Conservation (phyloP, 2,113 vertebrate species). For the Bagarius yarrelli region DNA sequence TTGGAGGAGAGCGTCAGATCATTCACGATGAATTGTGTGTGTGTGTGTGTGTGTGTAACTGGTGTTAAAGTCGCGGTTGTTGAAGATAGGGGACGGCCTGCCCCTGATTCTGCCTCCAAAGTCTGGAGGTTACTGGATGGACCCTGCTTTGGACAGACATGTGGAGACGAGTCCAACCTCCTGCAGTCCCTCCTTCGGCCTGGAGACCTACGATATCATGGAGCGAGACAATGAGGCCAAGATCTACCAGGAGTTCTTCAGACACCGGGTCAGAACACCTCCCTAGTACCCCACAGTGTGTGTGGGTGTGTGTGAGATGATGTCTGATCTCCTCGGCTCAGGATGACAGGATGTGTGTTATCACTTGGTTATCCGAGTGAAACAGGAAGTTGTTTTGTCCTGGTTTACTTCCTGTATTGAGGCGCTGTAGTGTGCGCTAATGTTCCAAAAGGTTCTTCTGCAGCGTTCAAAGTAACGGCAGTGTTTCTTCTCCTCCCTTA, state of each 20-base stretch:
- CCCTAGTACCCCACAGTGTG: neutral
- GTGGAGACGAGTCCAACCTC: conserved; percentile 68
- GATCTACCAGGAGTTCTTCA: conserved; percentile 79
- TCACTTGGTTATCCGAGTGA: neutral
- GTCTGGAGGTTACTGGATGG: conserved; percentile 85
- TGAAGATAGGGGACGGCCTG: conserved; percentile 74
- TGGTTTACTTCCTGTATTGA: neutral
- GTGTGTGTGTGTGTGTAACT: no score
- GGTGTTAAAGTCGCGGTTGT: conserved; percentile 66
- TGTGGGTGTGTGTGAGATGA: no score
- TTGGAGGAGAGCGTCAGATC: neutral
- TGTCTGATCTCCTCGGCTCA: no score
- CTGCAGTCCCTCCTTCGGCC: conserved; percentile 59
- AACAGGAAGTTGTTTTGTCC: neutral
- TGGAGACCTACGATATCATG: conserved; percentile 77
- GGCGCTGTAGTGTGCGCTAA: neutral
- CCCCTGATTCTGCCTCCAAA: conserved; percentile 82
- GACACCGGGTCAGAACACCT: conserved; percentile 72
- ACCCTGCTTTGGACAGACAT: conserved; percentile 72
- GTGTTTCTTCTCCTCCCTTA: conserved; percentile 53
- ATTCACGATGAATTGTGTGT: neutral
- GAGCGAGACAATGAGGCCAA: conserved; percentile 82
- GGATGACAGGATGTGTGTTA: neutral
- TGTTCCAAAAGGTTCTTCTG: neutral
- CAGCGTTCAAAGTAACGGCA: neutral